Base-by-base conservation (phyloP, 2,888 invertebrate genomes). In the Pseudococcus longispinus region DNA sequence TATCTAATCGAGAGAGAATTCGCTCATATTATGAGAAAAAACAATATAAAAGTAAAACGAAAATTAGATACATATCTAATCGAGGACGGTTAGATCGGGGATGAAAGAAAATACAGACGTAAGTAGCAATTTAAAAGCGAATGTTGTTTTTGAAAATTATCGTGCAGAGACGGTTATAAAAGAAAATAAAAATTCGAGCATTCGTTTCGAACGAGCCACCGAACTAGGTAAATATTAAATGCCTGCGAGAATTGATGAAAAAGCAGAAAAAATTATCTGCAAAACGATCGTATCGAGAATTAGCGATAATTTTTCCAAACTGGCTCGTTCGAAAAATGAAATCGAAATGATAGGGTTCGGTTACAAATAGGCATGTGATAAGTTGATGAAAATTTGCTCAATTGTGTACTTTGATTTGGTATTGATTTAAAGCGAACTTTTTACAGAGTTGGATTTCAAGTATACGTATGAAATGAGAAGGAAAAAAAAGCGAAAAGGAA, bases 1-100 rank as follows among this genome's bases (percentile, higher is more conserved):
- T 70, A 70, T 70, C 70, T 70, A 60, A 60, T 60, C 60, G 60
- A 60, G 60, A 70, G 70, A 70, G 70, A 29, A 70, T 70, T 70
- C 23, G 29, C 23, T 60, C 70, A 32, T 70, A 70, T 65, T 26
- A n/a, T 60, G 60, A 60, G 23, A 29, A 70, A 70, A 70, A 70
- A 70, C 29, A 29, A 70, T 29, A 18, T 65, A 26, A 65, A 65
- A 26, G 26, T 8, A 29, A 8, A 29, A 29, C 18, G 70, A 70
- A 70, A 70, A 70, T 29, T 26, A 29, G 70, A 29, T 70, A 70
- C 26, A 70, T 70, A 70, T 70, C 29, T 70, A 70, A 70, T 70
- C 70, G 60, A 46, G 44, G 8, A 60, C 23, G 29, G 29, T 29
- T 29, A 32, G 29, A 29, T 29, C 8, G 70, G 32, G 6, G 18